Evolutionary conservation across 2,797 vertebrate genomes (phyloP), one percentile per base, ranked within the genome.

Genomic region (Huso huso): DNA sequence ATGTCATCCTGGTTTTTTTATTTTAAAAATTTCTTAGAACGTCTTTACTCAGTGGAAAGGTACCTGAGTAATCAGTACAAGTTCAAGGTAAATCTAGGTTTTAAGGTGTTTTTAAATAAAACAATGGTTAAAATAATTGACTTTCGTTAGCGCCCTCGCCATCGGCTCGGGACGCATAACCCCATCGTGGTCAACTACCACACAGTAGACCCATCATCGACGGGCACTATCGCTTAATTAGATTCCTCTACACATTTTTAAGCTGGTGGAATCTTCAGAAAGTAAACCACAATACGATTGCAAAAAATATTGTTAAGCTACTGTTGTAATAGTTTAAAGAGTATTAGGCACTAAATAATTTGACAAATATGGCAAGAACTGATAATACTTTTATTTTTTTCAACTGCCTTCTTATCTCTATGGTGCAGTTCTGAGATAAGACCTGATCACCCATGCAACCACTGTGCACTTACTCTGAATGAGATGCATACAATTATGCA

Each of bases 401-500:
- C 62, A 61, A 61, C 66, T 64, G 59, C 66, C 70, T 72, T 69
- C 79, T 82, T 84, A 86, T 87, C 84, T 84, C 83, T 83, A 79
- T 68, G 73, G 76, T 70, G 71, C 77, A 79, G 80, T 86, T 81
- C 77, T 76, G 75, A 84, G 84, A 90, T 88, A 85, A 85, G 78
- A 76, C 74, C 78, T 79, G 84, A 87, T 89, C 83, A 80, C 84
- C 81, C 80, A 74, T 81, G 84, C 83, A 79, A 79, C 77, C 76
- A 63, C 73, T 82, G 77, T 85, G 82, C 87, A 84, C 79, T 77
- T 72, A 72, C 76, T 53, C 83, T 71, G 79, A 82, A 83, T 80
- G 80, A 78, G 77, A 81, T 77, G 84, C 86, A 87, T 86, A 80
- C 80, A 79, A 88, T 89, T 88, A 90, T 90, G 87, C 83, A 89